Base-by-base conservation (phyloP, 2,113 vertebrate genomes). In the Crocuta crocuta region DNA sequence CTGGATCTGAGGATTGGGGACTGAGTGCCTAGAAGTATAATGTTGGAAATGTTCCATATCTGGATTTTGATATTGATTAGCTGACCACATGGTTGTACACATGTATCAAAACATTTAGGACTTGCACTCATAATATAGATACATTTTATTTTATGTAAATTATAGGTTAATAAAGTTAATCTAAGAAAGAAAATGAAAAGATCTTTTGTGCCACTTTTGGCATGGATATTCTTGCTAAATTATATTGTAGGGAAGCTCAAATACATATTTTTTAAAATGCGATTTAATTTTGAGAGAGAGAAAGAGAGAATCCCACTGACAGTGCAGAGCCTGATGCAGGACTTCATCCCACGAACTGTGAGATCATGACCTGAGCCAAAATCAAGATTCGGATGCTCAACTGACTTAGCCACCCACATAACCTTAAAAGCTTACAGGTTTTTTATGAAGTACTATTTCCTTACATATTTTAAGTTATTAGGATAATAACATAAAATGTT, bases 151-250 rank as follows among this genome's bases (percentile, higher is more conserved):
- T 3, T 81, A 61, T 81, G 55, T 74, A 94, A 84, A 82, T 74
- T 74, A 91, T 61, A 88, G n/a, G 13, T 78, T 74, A 81, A 95
- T 65, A 68, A 35, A 89, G 50, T 63, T 53, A 92, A 92, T 78
- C 68, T 92, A 74, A 78, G 68, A 48, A 95, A 84, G 71, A 95
- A 71, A 83, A 78, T 28, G 43, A 58, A 79, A 65, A 86, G 50
- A 58, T 24, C 4, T 43, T 88, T 61, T 88, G 21, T 33, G 12
- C 28, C 24, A 55, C 43, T 92, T 94, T 79, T 87, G 19, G 21
- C 31, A 11, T 13, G 12, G 7, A 19, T 93, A 7, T 78, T 78
- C 31, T 84, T 15, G 39, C 16, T 78, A 83, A 84, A 83, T 93
- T 93, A 86, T 81, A 26, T 55, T 90, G 82, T 88, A 33, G 79